These are phyloP conservation scores for Muraenolepis orangiensis DNA, from an alignment of 2,797 vertebrate genomes.

Conservation along the genomic window DNA sequence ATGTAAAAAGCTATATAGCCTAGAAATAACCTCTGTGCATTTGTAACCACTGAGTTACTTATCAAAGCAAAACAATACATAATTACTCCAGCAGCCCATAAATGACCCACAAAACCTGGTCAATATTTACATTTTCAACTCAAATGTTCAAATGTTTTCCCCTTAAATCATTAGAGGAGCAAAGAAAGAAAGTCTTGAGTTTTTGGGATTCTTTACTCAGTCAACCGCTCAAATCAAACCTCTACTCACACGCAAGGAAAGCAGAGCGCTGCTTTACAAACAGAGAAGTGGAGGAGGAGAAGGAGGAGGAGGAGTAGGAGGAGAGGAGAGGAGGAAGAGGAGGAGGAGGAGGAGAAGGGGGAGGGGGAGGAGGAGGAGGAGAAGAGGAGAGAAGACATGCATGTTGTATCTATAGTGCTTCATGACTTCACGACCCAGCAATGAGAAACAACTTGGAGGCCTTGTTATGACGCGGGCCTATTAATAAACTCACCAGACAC, in stretches of 20 bases:
- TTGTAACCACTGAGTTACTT: not conserved
- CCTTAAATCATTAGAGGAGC: not conserved
- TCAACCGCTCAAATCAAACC: not conserved
- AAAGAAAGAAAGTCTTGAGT: too few relatives aligned
- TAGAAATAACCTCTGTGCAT: not conserved
- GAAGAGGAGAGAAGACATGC: slow-evolving; percentile 22
- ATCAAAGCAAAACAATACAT: not conserved
- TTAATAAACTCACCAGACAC: slow-evolving; percentile 78
- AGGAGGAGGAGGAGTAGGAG: too few relatives aligned
- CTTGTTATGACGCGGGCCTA: slow-evolving; percentile 12
- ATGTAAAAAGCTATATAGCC: not conserved
- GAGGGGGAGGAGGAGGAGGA: too few relatives aligned
- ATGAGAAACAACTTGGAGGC: not conserved
- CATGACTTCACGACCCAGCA: not conserved
- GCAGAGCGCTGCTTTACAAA: not conserved
- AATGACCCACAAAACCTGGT: not conserved
- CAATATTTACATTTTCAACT: not conserved
- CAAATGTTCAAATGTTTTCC: not conserved
- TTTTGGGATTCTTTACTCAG: not conserved
- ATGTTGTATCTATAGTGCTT: slow-evolving; percentile 19
- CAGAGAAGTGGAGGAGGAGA: slow-evolving; percentile 15
- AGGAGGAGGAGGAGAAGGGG: too few relatives aligned
- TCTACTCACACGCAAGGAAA: not conserved
- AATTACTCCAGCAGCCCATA: not conserved
- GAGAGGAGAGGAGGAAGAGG: slow-evolving; percentile 21